Evolutionary conservation across 2,797 vertebrate species (phyloP).

Genomic region (Acanthurus leucopareius): DNA sequence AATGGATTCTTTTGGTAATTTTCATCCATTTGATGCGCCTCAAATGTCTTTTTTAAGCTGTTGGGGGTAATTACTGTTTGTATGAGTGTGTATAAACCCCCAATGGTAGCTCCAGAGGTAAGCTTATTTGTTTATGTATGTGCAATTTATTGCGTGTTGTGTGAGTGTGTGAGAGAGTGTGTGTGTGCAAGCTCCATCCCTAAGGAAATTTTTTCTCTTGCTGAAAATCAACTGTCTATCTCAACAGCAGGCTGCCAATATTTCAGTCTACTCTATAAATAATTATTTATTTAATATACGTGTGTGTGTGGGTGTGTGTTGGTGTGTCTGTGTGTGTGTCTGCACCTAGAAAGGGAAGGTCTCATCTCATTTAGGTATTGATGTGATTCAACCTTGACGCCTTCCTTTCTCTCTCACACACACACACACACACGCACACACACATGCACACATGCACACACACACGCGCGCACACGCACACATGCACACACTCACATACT

Average conservation of each 20-base stretch:
- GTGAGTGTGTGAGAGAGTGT: no score
- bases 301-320: constrained; percentile 21
- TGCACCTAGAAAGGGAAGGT: constrained; percentile 21
- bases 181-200: neutral
- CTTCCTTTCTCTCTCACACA: constrained; percentile 32
- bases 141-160: neutral
- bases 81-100: constrained; percentile 56
- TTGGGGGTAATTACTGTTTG: constrained; percentile 69
- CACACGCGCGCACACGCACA: constrained; percentile 19
- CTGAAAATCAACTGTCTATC: constrained; percentile 60
- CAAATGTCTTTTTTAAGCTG: constrained; percentile 72
- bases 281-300: constrained; percentile 72
- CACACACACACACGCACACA: constrained; percentile 31
- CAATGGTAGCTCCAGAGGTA: constrained; percentile 32
- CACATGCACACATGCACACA: constrained; percentile 14
- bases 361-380: constrained; percentile 57
- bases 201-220: constrained; percentile 44
- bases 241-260: constrained; percentile 66
- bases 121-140: constrained; percentile 23
- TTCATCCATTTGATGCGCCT: constrained; percentile 50
- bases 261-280: constrained; percentile 68
- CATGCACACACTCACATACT: constrained; percentile 22
- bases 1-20: constrained; percentile 66
- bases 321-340: constrained; percentile 18
- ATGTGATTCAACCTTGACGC: constrained; percentile 70